Base-by-base conservation (phyloP, 2,113 vertebrate genomes). In the Nibea coibor region DNA sequence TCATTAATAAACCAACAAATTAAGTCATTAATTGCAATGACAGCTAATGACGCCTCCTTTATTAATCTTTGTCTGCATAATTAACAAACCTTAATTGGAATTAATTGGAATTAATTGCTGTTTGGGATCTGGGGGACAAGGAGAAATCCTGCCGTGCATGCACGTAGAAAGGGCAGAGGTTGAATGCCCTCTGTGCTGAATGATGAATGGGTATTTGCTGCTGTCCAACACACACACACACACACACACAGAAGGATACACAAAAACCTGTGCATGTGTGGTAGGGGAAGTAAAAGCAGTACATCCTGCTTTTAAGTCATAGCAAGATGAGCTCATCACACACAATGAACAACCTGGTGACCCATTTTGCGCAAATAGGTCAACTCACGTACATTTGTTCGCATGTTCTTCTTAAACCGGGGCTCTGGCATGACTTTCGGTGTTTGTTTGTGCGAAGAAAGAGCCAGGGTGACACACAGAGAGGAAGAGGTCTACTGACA, bases 1-100 rank as follows among this genome's bases (percentile, higher is more conserved):
- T 88, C 78, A 81, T 84, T 80, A 85, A 77, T 84, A 83, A 72
- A 85, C 78, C 75, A 71, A 89, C 82, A 89, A 89, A 92, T 89
- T 61, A 84, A 88, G 84, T 84, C 81, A 88, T 90, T 88, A 87
- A 86, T 84, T 88, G 72, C 42, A 12, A 31, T 63, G 88, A 85
- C 83, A 81, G 75, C 78, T 28, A 66, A 58, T 66, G 68, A 81
- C 80, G 72, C 82, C 80, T 67, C 78, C 57, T 88, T 88, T 87
- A 86, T 92, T 75, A 81, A 89, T 90, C 83, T 71, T 67, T 82
- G 54, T 75, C 78, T 80, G 61, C 71, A 75, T 84, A 86, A 90
- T 85, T 81, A 84, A 90, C 83, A 56, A 20, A 26, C 11, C 65
- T 72, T 83, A 77, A 90, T 85, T 76, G 20, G 69, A 87, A 83